These are phyloP conservation scores for Hybognathus amarus DNA, from an alignment of 2,797 vertebrate genomes.

Conservation along the genomic window DNA sequence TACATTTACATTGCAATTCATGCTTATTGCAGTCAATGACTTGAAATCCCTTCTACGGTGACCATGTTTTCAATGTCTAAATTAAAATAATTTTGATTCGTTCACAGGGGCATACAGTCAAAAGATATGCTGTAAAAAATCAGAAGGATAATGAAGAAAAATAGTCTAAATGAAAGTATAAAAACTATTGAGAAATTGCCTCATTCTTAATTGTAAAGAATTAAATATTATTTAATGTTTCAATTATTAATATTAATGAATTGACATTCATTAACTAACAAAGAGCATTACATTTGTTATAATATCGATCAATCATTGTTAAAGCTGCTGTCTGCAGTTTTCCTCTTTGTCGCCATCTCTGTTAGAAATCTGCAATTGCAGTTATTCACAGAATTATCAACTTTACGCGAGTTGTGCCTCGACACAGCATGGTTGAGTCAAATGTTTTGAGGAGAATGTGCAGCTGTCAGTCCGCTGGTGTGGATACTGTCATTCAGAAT, in stretches of 20 bases:
- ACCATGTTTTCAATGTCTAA: background rate
- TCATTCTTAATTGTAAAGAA: background rate
- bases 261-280: background rate
- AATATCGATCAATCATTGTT: no score
- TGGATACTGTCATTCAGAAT: no score
- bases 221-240: background rate
- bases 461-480: no score
- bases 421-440: no score
- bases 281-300: no score
- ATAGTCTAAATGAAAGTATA: background rate
- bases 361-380: no score
- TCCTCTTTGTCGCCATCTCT: no score
- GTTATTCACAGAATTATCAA: no score
- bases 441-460: no score
- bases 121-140: background rate
- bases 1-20: background rate
- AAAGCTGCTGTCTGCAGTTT: no score
- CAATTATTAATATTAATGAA: background rate
- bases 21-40: background rate
- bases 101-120: background rate
- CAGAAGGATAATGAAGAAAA: background rate
- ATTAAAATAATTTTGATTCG: background rate
- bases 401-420: no score
- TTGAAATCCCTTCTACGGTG: background rate
- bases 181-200: no score